Conservation (phyloP, 2,888 invertebrate genomes). For the Athalia cordata region DNA sequence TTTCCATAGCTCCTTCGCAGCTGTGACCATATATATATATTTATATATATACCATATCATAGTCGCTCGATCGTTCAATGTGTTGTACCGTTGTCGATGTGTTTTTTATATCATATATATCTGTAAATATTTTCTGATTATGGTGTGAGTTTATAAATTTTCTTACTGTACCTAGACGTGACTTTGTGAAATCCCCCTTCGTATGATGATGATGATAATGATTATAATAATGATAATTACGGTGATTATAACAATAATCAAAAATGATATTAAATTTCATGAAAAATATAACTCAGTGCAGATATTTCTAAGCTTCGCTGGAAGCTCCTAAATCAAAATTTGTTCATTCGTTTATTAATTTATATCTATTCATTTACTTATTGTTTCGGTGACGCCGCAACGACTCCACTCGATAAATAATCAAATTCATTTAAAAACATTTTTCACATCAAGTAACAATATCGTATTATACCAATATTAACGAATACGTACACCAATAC, state of each 20-base stretch:
- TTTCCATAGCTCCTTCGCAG: constrained; percentile 56
- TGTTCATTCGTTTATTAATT: too few species aligned
- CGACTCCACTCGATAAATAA: too few species aligned
- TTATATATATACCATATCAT: constrained; percentile 51
- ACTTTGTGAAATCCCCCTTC: constrained; percentile 48
- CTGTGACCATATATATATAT: constrained; percentile 65
- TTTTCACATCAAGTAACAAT: background rate
- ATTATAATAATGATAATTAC: background rate
- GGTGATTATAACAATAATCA: background rate
- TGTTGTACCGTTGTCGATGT: constrained; percentile 73
- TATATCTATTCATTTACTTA: background rate
- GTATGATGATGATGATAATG: background rate
- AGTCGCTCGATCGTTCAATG: constrained; percentile 74
- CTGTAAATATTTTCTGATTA: constrained; percentile 63
- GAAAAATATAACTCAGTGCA: constrained; percentile 62
- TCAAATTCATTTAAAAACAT: too few species aligned
- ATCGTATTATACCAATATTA: constrained; percentile 1
- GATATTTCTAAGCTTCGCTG: constrained; percentile 66
- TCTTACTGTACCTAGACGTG: constrained; percentile 65
- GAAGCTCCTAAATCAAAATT: background rate
- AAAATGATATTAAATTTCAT: constrained; percentile 33
- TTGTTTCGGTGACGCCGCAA: constrained; percentile 8
- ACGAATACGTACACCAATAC: background rate
- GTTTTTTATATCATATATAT: constrained; percentile 61
- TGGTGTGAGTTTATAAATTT: constrained; percentile 68